A percentile compares a stretch with the other conserved stretches of the same genome.
Conservation (phyloP, 2,888 invertebrate genomes). For the Agonopterix arenella region DNA sequence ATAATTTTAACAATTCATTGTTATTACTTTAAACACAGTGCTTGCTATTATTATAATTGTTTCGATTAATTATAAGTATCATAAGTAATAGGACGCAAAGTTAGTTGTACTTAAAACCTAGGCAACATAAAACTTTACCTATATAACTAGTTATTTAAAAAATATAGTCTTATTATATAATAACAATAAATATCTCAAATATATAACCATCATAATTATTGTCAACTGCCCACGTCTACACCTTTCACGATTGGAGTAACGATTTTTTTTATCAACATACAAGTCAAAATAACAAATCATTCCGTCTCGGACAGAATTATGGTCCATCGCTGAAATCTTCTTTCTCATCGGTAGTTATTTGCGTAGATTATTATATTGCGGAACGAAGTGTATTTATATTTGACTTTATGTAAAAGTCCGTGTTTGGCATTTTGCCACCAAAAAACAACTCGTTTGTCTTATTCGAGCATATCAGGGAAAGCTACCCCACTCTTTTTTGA, state of each 20-base stretch:
- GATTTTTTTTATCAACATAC: too few relatives aligned
- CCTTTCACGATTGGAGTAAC: background rate
- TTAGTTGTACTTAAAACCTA: too few relatives aligned
- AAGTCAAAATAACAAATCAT: background rate
- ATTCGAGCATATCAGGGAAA: slow-evolving; percentile 19
- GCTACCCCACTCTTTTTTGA: slow-evolving; percentile 61
- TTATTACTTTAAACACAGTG: background rate
- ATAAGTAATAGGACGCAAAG: too few relatives aligned
- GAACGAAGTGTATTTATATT: slow-evolving; percentile 56
- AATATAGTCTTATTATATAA: too few relatives aligned
- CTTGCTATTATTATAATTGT: background rate
- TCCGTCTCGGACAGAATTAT: background rate
- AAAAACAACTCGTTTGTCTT: slow-evolving; percentile 30
- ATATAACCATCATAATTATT: background rate
- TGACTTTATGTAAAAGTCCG: slow-evolving; percentile 48
- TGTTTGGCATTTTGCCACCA: slow-evolving; percentile 65
- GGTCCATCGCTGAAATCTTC: slow-evolving; percentile 25
- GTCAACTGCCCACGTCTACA: background rate
- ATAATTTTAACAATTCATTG: background rate
- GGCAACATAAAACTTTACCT: too few relatives aligned
- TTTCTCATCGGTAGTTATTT: slow-evolving; percentile 22
- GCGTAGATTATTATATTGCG: slow-evolving; percentile 39
- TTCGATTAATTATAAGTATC: background rate
- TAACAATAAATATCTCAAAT: too few relatives aligned
- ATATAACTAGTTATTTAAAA: too few relatives aligned